Evolutionary conservation across 2,888 invertebrate genomes (phyloP).

Genomic region (Venustoraphidia nigricollis): DNA sequence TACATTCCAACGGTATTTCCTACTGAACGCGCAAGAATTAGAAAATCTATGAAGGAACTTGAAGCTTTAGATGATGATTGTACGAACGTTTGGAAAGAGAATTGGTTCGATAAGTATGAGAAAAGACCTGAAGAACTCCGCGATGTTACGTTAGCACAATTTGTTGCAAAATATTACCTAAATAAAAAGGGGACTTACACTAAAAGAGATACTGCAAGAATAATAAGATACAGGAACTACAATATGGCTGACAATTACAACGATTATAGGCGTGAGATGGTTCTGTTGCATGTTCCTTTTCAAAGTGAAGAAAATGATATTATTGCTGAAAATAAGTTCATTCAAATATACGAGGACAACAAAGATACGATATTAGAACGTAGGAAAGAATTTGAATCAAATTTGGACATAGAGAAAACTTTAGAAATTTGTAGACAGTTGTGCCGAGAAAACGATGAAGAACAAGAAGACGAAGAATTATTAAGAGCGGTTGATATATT

Average conservation of each 20-base stretch:
- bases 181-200: constrained; percentile 11
- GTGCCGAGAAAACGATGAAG: constrained; percentile 11
- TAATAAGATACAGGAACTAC: constrained; percentile 23
- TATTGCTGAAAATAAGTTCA: constrained; percentile 19
- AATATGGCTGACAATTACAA: constrained; percentile 19
- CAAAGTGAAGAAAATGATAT: constrained; percentile 21
- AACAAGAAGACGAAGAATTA: constrained; percentile 8
- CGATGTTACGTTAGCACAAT: constrained; percentile 22
- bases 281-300: constrained; percentile 22
- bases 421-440: constrained; percentile 23
- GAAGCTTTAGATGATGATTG: constrained; percentile 19
- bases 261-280: constrained; percentile 23
- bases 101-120: constrained; percentile 26
- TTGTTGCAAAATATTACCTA: constrained; percentile 19
- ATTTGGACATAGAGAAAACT: constrained; percentile 19
- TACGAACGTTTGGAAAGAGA: constrained; percentile 26
- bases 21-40: constrained; percentile 20
- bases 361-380: constrained; percentile 15
- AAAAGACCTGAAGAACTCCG: constrained; percentile 21
- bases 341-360: constrained; percentile 20
- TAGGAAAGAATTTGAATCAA: constrained; percentile 19
- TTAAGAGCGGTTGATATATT: constrained; percentile 3
- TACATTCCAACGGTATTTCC: constrained; percentile 25
- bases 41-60: constrained; percentile 19
- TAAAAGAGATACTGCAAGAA: constrained; percentile 14